Evolutionary conservation across 2,797 vertebrate species (phyloP).

Genomic region (Novumbra hubbsi): DNA sequence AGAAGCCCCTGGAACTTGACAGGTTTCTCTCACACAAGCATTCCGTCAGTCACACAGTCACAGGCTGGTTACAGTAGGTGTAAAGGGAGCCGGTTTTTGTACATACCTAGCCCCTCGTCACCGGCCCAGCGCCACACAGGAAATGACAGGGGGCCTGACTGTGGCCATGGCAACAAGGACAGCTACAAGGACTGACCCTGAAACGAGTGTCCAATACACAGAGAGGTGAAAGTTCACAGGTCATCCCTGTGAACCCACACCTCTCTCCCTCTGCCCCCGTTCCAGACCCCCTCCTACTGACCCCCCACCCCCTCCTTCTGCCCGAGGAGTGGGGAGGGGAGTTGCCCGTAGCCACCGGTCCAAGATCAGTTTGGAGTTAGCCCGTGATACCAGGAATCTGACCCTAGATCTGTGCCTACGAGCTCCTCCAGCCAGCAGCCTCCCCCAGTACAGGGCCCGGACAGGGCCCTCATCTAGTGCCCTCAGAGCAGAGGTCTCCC

Average conservation of each 20-base stretch:
- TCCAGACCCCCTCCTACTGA: constrained; percentile 6
- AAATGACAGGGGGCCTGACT: constrained; percentile 90
- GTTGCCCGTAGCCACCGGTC: not conserved
- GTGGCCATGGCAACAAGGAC: constrained; percentile 89
- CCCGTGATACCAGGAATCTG: not conserved
- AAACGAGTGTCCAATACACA: constrained; percentile 91
- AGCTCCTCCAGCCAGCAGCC: not conserved
- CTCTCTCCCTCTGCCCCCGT: constrained; percentile 76
- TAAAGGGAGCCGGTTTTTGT: constrained; percentile 80
- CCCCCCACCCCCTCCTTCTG: not conserved
- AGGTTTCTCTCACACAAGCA: constrained; percentile 9
- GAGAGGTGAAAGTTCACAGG: constrained; percentile 93
- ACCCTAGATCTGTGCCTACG: not conserved
- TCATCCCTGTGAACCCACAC: constrained; percentile 86
- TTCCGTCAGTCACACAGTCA: constrained; percentile 19
- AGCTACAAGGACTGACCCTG: constrained; percentile 94
- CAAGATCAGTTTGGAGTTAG: not conserved
- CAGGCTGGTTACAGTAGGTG: constrained; percentile 37
- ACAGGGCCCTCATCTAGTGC: not conserved
- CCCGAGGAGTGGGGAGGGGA: not conserved
- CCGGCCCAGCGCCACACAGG: constrained; percentile 83
- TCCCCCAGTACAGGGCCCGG: not conserved
- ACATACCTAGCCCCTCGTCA: constrained; percentile 89
- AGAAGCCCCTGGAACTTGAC: not conserved
- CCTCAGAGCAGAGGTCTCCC: constrained; percentile 1